Evolutionary conservation across 2,113 vertebrate genomes (phyloP).

Genomic region (Nesoenas mayeri): DNA sequence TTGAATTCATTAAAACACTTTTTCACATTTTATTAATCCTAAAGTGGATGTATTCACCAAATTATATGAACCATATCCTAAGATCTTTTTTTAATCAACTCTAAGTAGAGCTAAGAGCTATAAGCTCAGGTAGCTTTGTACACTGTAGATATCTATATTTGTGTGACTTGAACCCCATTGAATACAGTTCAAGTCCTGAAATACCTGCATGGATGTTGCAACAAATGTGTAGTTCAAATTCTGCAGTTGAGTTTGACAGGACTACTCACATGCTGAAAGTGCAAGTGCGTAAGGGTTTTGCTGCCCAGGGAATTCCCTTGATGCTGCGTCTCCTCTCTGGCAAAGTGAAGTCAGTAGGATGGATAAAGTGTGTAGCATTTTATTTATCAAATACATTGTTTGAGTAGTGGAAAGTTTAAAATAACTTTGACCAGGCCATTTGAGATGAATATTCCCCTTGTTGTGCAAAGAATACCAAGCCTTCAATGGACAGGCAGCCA

Average conservation of each 20-base stretch:
- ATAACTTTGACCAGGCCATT: not conserved
- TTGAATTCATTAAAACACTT: not conserved
- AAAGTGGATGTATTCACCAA: not conserved
- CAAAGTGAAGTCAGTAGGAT: not conserved
- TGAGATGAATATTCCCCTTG: not conserved
- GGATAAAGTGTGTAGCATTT: fast-evolving
- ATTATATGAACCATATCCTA: not conserved
- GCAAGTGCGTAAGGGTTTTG: not conserved
- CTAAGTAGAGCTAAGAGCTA: not conserved
- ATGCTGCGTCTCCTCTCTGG: not conserved
- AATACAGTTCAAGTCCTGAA: not conserved
- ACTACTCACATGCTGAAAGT: fast-evolving
- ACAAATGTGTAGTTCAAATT: not conserved
- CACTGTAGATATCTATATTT: not conserved
- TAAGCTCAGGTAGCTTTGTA: not conserved
- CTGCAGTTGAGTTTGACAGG: not conserved
- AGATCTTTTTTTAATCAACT: not conserved
- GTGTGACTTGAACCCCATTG: not conserved
- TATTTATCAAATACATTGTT: not conserved
- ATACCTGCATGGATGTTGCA: not conserved
- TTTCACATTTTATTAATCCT: not conserved
- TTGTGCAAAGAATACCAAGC: not conserved
- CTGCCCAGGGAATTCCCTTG: not conserved
- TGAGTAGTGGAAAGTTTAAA: not conserved
- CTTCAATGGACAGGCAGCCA: not conserved